Conservation (phyloP, 2,113 vertebrate species). For the Epinephelus moara region DNA sequence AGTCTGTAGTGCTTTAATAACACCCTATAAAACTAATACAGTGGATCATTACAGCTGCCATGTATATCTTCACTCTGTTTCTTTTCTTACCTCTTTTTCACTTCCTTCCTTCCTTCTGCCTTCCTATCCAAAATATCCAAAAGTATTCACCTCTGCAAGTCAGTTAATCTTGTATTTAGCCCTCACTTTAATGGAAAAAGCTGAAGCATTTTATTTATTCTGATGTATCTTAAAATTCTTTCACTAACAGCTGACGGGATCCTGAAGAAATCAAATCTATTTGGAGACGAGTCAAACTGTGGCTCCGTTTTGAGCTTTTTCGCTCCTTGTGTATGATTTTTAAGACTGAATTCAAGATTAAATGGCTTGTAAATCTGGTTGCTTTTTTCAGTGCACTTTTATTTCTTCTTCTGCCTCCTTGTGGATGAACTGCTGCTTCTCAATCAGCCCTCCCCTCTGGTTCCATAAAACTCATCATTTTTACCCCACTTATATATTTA, state of each 20-base stretch:
- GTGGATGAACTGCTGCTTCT: slow-evolving; percentile 35
- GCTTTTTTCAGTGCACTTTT: slow-evolving; percentile 36
- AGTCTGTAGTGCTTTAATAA: slow-evolving; percentile 79
- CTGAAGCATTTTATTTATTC: slow-evolving; percentile 66
- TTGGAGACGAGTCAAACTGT: slow-evolving; percentile 23
- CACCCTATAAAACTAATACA: slow-evolving; percentile 58
- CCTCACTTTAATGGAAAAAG: slow-evolving; percentile 7
- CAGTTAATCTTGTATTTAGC: slow-evolving; percentile 73
- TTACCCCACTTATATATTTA: slow-evolving; percentile 28
- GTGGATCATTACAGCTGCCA: slow-evolving; percentile 46
- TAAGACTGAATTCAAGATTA: slow-evolving; percentile 75
- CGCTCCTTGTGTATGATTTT: slow-evolving; percentile 74
- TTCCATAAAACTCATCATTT: not conserved
- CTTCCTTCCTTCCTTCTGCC: slow-evolving; percentile 29
- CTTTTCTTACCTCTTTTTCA: slow-evolving; percentile 57
- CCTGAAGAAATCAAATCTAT: not conserved
- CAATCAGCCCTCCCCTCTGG: slow-evolving; percentile 22
- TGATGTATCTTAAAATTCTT: slow-evolving; percentile 31
- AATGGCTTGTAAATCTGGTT: slow-evolving; percentile 66
- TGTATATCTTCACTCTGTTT: slow-evolving; percentile 53
- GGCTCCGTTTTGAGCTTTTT: slow-evolving; percentile 48
- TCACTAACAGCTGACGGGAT: not conserved
- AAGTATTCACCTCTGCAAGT: slow-evolving; percentile 49
- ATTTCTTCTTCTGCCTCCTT: slow-evolving; percentile 31
- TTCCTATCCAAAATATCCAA: slow-evolving; percentile 27